Evolutionary conservation across 2,888 invertebrate genomes (phyloP).

Genomic region (Liposcelis brunnea): DNA sequence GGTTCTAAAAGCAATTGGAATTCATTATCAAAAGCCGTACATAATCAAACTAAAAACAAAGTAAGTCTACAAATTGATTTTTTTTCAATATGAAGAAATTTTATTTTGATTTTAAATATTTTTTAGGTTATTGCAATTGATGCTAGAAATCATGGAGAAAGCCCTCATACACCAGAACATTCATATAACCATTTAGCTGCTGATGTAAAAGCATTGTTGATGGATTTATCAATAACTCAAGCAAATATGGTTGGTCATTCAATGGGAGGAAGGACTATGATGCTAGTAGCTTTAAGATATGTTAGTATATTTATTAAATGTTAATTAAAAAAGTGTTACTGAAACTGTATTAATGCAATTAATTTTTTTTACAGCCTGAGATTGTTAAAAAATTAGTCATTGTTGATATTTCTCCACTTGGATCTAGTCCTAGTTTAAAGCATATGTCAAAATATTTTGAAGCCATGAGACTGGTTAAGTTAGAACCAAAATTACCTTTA

Average conservation of each 20-base stretch:
- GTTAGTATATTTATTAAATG: slow-evolving; percentile 26
- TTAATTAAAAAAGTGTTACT: background rate
- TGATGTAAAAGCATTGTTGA: slow-evolving; percentile 51
- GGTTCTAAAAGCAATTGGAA: slow-evolving; percentile 81
- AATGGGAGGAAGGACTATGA: slow-evolving; percentile 87
- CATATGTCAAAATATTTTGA: slow-evolving; percentile 46
- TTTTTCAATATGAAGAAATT: background rate
- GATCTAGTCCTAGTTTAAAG: slow-evolving; percentile 40
- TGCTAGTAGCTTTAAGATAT: slow-evolving; percentile 62
- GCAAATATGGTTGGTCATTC: slow-evolving; percentile 73
- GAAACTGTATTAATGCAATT: too few species aligned
- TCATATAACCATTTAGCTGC: slow-evolving; percentile 53
- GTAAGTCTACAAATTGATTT: slow-evolving; percentile 13
- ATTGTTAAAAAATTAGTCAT: slow-evolving; percentile 47
- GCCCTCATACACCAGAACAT: slow-evolving; percentile 59
- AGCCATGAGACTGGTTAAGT: slow-evolving; percentile 41
- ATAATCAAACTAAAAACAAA: slow-evolving; percentile 35
- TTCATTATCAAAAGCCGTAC: slow-evolving; percentile 51
- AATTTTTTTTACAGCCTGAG: slow-evolving; percentile 32
- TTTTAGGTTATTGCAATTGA: slow-evolving; percentile 59
- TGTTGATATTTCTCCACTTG: slow-evolving; percentile 53
- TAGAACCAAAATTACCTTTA: slow-evolving; percentile 44
- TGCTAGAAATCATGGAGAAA: slow-evolving; percentile 89
- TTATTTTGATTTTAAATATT: slow-evolving; percentile 12
- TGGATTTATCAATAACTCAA: slow-evolving; percentile 42